phyloP scores from a whole-genome alignment of 2,888 invertebrate genomes.

The Ischnus inquisitorius region DNA sequence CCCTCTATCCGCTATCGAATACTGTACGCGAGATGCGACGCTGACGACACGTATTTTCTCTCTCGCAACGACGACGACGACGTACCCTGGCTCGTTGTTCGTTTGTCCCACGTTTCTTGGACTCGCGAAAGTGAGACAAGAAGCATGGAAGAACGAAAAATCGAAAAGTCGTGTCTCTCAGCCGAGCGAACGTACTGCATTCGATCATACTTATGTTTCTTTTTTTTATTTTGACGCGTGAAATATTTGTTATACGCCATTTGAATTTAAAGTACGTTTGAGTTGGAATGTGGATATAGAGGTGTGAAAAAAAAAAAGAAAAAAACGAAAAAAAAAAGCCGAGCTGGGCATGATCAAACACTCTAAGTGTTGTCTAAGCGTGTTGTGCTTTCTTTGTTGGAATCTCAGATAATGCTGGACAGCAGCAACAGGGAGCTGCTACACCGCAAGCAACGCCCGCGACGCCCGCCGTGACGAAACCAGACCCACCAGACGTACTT shows the following conservation, averaged over 20 bases:
- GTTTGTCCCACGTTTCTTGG: conserved; percentile 26
- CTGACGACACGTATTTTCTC: conserved; percentile 52
- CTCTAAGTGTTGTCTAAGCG: conserved; percentile 86
- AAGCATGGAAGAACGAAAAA: conserved; percentile 27
- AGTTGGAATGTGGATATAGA: conserved; percentile 65
- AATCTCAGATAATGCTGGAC: conserved; percentile 86
- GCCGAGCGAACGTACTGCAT: conserved; percentile 73
- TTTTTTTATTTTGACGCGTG: conserved; percentile 67
- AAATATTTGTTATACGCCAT: conserved; percentile 53
- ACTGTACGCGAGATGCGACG: conserved; percentile 50
- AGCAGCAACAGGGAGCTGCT: conserved; percentile 85
- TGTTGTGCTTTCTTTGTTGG: conserved; percentile 86
- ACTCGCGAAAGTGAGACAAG: background rate
- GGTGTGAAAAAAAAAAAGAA: conserved; percentile 58
- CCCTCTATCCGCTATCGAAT: conserved; percentile 70
- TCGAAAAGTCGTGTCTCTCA: conserved; percentile 52
- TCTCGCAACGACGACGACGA: conserved; percentile 19
- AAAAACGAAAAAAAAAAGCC: conserved; percentile 58
- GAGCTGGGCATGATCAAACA: conserved; percentile 85
- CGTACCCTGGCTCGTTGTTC: conserved; percentile 4
- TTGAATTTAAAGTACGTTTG: conserved; percentile 60
- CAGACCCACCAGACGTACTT: conserved; percentile 95
- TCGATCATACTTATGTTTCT: conserved; percentile 78
- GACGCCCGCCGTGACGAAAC: conserved; percentile 92
- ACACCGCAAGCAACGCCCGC: conserved; percentile 88